Conservation (phyloP, 2,797 vertebrate genomes). For the Acipenser ruthenus region DNA sequence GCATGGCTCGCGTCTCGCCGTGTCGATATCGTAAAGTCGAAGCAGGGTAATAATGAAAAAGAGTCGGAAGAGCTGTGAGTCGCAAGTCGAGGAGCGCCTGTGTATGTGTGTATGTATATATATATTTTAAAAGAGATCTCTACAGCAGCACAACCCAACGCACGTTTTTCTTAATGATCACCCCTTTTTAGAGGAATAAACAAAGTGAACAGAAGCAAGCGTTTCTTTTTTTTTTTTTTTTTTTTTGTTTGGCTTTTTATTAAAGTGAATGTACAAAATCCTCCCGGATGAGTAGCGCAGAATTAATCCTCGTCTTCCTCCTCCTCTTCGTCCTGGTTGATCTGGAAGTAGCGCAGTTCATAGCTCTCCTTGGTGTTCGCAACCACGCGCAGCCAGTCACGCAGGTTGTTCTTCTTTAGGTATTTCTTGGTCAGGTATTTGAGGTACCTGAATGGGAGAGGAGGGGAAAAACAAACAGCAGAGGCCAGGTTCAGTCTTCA, state of each 20-base stretch:
- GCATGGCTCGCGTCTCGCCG: no score
- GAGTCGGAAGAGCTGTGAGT: no score
- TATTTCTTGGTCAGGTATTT: conserved; percentile 98
- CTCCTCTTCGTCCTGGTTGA: conserved; percentile 93
- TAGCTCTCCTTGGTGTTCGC: conserved; percentile 95
- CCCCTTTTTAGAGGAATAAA: not conserved
- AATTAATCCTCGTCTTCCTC: conserved; percentile 91
- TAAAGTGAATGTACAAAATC: conserved; percentile 54
- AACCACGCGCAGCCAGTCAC: conserved; percentile 88
- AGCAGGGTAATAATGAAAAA: no score
- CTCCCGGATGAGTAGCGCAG: conserved; percentile 16
- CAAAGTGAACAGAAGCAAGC: conserved; percentile 14
- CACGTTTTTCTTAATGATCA: not conserved
- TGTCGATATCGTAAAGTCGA: no score
- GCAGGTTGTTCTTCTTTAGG: conserved; percentile 90
- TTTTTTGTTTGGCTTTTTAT: no score
- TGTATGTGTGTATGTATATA: no score
- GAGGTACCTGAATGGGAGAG: conserved; percentile 65
- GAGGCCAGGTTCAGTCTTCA: no score
- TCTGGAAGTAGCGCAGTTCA: conserved; percentile 94
- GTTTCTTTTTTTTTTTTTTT: no score
- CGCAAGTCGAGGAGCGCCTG: no score
- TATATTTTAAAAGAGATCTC: not conserved
- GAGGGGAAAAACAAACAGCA: no score
- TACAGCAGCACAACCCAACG: not conserved